These are phyloP conservation scores for Elmis aenea DNA, from an alignment of 2,888 invertebrate genomes.

Conservation along the genomic window DNA sequence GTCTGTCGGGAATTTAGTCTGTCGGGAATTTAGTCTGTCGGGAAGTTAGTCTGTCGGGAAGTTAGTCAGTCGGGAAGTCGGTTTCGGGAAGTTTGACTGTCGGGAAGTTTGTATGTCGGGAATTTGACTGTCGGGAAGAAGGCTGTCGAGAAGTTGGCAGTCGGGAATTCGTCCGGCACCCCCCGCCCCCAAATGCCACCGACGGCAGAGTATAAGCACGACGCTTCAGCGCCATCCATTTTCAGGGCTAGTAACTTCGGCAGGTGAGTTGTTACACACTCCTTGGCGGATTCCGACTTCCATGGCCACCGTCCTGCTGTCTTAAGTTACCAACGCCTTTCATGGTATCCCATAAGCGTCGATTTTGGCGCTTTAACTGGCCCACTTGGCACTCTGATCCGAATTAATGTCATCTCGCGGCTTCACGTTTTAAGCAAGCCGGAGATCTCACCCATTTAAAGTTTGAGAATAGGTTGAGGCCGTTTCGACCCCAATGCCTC, in stretches of 20 bases:
- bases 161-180: no score
- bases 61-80: no score
- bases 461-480: no score
- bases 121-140: no score
- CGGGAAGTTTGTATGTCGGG: no score
- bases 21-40: no score
- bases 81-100: no score
- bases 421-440: conserved; percentile 41
- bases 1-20: no score
- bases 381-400: conserved; percentile 62
- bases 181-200: conserved; percentile 38
- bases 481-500: conserved; percentile 63
- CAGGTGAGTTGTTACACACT: conserved; percentile 54
- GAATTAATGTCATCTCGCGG: conserved; percentile 30
- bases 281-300: conserved; percentile 67
- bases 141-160: no score
- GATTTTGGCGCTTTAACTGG: conserved; percentile 49
- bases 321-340: conserved; percentile 53
- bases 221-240: conserved; percentile 60
- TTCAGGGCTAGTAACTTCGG: conserved; percentile 60
- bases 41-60: no score
- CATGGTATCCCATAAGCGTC: conserved; percentile 49
- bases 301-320: conserved; percentile 71
- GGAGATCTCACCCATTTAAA: conserved; percentile 68
- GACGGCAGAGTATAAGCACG: conserved; percentile 49